Evolutionary conservation across 2,797 vertebrate genomes (phyloP).

Genomic region (Steatocranus sp.): DNA sequence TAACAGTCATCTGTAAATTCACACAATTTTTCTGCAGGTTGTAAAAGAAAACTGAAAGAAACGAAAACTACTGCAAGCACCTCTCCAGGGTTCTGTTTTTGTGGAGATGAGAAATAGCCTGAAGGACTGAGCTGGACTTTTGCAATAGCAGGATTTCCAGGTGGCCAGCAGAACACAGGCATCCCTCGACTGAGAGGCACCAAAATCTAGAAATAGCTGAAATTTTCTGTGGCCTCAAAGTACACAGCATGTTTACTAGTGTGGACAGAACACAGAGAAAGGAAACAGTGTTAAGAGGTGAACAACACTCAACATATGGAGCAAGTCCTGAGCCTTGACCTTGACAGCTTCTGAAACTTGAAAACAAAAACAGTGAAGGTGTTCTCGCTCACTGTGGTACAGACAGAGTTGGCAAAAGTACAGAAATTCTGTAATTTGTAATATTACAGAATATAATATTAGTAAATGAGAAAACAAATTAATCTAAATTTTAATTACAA

Average conservation of each 20-base stretch:
- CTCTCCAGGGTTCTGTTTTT: neutral
- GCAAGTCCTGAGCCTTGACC: neutral
- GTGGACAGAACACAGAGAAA: neutral
- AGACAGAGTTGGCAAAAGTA: accelerated
- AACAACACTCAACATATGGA: neutral
- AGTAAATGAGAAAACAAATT: neutral
- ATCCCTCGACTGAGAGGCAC: neutral
- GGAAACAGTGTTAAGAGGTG: neutral
- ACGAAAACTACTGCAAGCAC: neutral
- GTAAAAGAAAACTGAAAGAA: neutral
- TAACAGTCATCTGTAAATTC: neutral
- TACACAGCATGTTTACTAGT: neutral
- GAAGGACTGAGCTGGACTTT: neutral
- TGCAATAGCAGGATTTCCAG: neutral
- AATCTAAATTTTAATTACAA: neutral
- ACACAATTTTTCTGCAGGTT: neutral
- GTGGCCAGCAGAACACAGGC: neutral
- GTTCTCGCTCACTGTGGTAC: neutral
- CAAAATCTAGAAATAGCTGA: neutral
- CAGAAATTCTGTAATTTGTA: neutral
- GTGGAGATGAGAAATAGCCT: neutral
- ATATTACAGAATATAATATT: neutral
- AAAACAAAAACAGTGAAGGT: neutral
- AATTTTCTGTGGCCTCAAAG: neutral
- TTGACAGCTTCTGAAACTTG: neutral